Base-by-base conservation (phyloP, 2,888 invertebrate genomes). In the Heteromurus nitidus region DNA sequence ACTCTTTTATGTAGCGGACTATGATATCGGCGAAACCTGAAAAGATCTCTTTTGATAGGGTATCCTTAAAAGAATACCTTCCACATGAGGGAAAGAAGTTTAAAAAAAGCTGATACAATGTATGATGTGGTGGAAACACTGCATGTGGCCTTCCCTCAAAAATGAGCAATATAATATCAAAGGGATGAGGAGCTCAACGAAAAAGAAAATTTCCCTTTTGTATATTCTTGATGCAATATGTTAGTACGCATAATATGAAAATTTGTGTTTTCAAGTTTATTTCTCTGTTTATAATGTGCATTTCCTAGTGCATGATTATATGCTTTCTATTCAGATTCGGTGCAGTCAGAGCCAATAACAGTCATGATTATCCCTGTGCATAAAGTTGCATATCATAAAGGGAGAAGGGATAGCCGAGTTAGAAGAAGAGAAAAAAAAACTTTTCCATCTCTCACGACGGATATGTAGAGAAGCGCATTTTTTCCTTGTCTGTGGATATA, bases 341-440 rank as follows among this genome's bases (percentile, higher is more conserved):
- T 47, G 64, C 77, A 77, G 20, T 36, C 70, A 50, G 62, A 62
- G 47, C 53, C 64, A 77, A 77, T 77, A 77, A 77, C 77, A 47
- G 60, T 77, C 70, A 77, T 70, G 77, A 77, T 77, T 77, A 77
- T 77, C 64, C 47, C 30, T 24, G n/a, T n/a, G 60, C 62, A 24
- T 20, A 47, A 31, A 58, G 55, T 67, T 76, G 75, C 68, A 60
- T 69, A 42, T 68, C 76, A 76, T 76, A 76, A 68, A 68, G 62
- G 60, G 47, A 47, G 26, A 58, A 22, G 22, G 47, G 50, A 18
- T 58, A 24, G 58, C 58, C 22, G 22, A 26, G 20, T 26, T 24
- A 36, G 36, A 47, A 47, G 47, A 16, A 47, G n/a, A n/a, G 22
- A 55, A 55, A 16, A 22, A 16, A n/a, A 55, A 20, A 9, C 24